Base-by-base conservation (phyloP, 1,140 invertebrate species). In the Argopecten irradians region DNA sequence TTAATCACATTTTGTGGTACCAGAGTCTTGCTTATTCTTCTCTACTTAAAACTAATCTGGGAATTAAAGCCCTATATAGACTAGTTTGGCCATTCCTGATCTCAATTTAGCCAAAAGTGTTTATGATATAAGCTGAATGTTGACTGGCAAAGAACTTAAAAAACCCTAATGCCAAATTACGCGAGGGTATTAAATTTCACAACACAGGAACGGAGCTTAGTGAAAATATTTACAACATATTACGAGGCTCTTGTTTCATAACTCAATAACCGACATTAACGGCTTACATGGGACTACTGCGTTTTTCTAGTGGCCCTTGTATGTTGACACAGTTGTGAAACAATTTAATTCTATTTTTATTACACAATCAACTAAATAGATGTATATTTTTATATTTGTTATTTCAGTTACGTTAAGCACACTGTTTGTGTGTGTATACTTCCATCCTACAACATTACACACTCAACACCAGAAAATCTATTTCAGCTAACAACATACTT, bases 161-260 rank as follows among this genome's bases (percentile, higher is more conserved):
- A n/a, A 71, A 71, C 55, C 55, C 28, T 22, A 22, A 28, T 5
- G 1, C 55, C n/a, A 71, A 71, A 71, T 71, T 71, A 71, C 28
- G 13, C 28, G 28, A n/a, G 5, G 22, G 55, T 71, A 71, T 71
- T 71, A 71, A 71, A 71, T 71, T 71, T 71, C 55, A 71, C 55
- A 71, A 71, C 55, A 71, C 5, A 28, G 55, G 55, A 71, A 71
- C 55, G 28, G 55, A 71, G 55, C 55, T 71, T 71, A 71, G 55
- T 71, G 55, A 71, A 71, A 71, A 71, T 71, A 71, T 71, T 71
- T 71, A 71, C 55, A 71, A 71, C 55, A n/a, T 5, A 71, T 71
- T 71, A 71, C 28, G n/a, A n/a, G 2, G 55, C 55, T 28, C 43
- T 55, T n/a, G 5, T 71, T 71, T 28, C 55, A 71, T 71, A 28